Conservation (phyloP, 2,797 vertebrate species). For the Gobionotothen gibberifrons region DNA sequence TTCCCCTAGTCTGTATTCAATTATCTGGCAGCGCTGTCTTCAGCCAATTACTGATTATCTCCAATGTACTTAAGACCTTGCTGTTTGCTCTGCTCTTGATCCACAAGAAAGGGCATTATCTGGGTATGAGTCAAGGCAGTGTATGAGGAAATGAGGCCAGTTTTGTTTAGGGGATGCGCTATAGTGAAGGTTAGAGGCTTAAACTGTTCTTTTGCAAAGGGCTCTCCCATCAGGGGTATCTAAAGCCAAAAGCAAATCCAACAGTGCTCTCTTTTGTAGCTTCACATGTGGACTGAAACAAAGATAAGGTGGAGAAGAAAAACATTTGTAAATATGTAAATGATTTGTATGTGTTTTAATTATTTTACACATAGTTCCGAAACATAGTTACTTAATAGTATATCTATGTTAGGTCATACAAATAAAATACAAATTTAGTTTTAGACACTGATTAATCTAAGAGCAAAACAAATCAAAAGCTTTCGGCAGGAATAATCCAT, state of each 20-base stretch:
- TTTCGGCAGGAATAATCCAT: background rate
- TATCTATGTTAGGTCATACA: background rate
- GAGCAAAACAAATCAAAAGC: slow-evolving; percentile 8
- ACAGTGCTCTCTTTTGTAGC: slow-evolving; percentile 38
- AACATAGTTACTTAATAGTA: background rate
- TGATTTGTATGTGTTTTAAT: background rate
- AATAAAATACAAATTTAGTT: background rate
- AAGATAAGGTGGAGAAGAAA: slow-evolving; percentile 32
- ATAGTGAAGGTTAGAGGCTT: slow-evolving; percentile 59
- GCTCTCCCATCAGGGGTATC: slow-evolving; percentile 48
- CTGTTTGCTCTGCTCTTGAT: slow-evolving; percentile 60
- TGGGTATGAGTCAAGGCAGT: slow-evolving; percentile 36
- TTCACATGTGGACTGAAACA: slow-evolving; percentile 38
- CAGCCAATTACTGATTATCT: slow-evolving; percentile 56
- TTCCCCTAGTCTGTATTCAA: slow-evolving; percentile 56
- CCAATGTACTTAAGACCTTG: slow-evolving; percentile 64
- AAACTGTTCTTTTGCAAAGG: slow-evolving; percentile 49
- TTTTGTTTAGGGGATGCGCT: slow-evolving; percentile 61
- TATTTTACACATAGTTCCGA: slow-evolving; percentile 1
- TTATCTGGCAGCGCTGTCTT: slow-evolving; percentile 54
- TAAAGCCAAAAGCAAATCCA: slow-evolving; percentile 56
- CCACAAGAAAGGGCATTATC: slow-evolving; percentile 53
- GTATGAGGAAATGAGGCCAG: slow-evolving; percentile 41
- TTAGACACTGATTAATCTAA: slow-evolving; percentile 8
- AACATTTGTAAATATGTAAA: slow-evolving; percentile 8